phyloP scores from a whole-genome alignment of 1,140 invertebrate species.

The Microvelia longipes region DNA sequence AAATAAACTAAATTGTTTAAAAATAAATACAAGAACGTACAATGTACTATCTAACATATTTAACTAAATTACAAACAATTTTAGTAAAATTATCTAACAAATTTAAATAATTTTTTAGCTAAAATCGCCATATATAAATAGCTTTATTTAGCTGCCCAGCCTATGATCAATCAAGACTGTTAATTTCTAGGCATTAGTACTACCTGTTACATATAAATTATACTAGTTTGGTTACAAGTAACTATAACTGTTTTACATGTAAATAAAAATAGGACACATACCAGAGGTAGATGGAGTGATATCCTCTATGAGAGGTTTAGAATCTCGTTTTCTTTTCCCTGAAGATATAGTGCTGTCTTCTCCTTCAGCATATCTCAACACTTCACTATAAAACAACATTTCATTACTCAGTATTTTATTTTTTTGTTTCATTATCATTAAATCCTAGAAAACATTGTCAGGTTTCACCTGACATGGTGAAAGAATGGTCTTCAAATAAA shows the following conservation, averaged over 20 bases:
- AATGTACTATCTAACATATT: too few species aligned
- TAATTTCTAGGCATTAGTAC: background rate
- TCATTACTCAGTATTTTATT: too few species aligned
- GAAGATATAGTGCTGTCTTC: slow-evolving; percentile 41
- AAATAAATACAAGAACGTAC: too few species aligned
- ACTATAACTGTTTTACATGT: background rate
- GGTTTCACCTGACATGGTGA: too few species aligned
- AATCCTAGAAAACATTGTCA: too few species aligned
- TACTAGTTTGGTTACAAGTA: background rate
- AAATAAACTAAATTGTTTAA: too few species aligned
- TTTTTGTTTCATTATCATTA: too few species aligned
- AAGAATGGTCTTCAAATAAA: too few species aligned
- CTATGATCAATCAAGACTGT: background rate
- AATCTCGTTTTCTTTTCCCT: slow-evolving; percentile 30
- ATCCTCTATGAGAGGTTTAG: slow-evolving; percentile 33
- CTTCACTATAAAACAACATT: slow-evolving; percentile 39
- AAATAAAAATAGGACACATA: background rate
- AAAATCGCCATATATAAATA: too few species aligned
- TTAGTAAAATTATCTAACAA: too few species aligned
- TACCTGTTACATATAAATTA: background rate
- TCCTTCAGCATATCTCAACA: slow-evolving; percentile 43
- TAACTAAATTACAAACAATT: too few species aligned
- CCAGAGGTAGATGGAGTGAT: slow-evolving; percentile 4
- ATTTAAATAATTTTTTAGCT: background rate
- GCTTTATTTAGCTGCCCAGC: too few species aligned